These are phyloP conservation scores for Schizaphis graminum DNA, from an alignment of 2,888 invertebrate species.

Conservation along the genomic window DNA sequence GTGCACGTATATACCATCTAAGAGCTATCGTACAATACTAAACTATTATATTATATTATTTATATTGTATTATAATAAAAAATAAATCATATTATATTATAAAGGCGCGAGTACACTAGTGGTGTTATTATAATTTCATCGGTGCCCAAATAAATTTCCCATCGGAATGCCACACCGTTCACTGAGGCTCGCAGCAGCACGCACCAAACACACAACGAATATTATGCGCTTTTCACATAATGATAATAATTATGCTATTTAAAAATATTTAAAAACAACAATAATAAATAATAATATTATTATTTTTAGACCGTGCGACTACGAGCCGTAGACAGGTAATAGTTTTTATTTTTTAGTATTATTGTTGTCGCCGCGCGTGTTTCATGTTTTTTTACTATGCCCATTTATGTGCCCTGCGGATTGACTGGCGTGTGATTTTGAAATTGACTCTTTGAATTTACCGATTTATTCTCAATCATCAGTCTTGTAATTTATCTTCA, in stretches of 20 bases:
- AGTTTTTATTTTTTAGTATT: neutral
- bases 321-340: neutral
- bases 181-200: neutral
- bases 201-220: neutral
- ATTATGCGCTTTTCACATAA: neutral
- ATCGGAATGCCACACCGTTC: neutral
- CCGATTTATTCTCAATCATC: neutral
- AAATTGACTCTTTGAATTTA: neutral
- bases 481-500: neutral
- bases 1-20: neutral
- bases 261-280: slow-evolving; percentile 18
- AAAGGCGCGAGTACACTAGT: neutral
- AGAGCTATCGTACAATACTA: neutral
- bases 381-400: neutral
- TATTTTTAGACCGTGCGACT: neutral
- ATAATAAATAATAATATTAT: slow-evolving; percentile 6
- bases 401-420: neutral
- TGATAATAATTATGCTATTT: neutral
- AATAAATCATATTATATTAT: neutral
- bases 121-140: slow-evolving; percentile 1
- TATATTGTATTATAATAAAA: neutral
- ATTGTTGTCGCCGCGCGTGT: neutral
- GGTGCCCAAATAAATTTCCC: slow-evolving; percentile 17
- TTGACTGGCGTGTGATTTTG: slow-evolving; percentile 8
- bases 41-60: neutral